These are phyloP conservation scores for Puffinus mauretanicus DNA, from an alignment of 2,113 vertebrate genomes.

Conservation along the genomic window DNA sequence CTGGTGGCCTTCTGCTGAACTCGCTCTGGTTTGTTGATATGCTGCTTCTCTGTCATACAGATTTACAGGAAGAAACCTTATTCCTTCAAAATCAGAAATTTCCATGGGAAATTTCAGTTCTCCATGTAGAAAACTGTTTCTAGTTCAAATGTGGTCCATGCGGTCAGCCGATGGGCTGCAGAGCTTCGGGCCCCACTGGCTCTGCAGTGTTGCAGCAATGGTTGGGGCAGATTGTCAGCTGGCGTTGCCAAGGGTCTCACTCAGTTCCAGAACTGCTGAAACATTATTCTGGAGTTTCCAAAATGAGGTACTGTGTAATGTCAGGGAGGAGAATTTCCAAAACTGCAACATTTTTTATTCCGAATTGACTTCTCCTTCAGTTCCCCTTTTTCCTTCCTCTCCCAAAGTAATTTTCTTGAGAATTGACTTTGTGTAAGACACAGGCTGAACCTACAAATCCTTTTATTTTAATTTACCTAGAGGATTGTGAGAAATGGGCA, in stretches of 20 bases:
- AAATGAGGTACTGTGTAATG: constrained; percentile 9
- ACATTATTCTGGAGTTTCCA: background rate
- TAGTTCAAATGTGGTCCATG: background rate
- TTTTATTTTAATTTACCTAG: background rate
- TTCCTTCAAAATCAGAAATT: background rate
- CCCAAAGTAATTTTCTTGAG: background rate
- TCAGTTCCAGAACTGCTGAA: constrained; percentile 1
- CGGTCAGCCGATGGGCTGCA: background rate
- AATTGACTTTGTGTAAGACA: background rate
- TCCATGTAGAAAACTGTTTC: background rate
- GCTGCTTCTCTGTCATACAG: background rate
- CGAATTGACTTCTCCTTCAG: background rate
- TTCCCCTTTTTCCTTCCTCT: background rate
- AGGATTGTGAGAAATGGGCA: constrained; percentile 21
- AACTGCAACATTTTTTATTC: background rate
- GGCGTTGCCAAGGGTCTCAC: background rate
- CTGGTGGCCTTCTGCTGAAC: background rate
- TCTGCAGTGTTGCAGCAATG: background rate
- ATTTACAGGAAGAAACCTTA: background rate
- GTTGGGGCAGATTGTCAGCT: background rate
- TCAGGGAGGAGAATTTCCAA: constrained; percentile 39
- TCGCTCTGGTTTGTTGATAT: background rate
- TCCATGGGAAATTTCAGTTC: background rate
- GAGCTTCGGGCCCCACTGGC: background rate
- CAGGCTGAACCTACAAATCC: background rate